These are phyloP conservation scores for Invenusta paracnida DNA, from an alignment of 2,888 invertebrate genomes.

Conservation along the genomic window DNA sequence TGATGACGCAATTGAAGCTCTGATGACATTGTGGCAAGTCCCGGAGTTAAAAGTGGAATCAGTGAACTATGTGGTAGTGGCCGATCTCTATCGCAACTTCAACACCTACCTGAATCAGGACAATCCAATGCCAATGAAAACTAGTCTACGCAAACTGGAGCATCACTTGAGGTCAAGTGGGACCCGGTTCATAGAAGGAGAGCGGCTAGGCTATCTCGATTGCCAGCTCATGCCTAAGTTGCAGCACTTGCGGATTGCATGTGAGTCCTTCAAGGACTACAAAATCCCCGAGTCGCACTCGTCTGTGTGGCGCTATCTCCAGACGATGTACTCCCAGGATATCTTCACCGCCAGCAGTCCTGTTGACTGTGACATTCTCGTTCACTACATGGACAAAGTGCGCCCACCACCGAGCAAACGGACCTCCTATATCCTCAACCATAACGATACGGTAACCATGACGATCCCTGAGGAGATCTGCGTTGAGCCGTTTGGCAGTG, in stretches of 20 bases:
- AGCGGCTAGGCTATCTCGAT: slow-evolving; percentile 97
- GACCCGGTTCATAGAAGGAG: slow-evolving; percentile 81
- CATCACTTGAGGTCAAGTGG: slow-evolving; percentile 56
- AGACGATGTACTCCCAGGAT: slow-evolving; percentile 93
- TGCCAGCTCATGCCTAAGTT: slow-evolving; percentile 96
- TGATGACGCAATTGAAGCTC: slow-evolving; percentile 56
- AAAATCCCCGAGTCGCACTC: slow-evolving; percentile 69
- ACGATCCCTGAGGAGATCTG: neutral
- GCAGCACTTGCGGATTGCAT: slow-evolving; percentile 96
- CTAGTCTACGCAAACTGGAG: slow-evolving; percentile 62
- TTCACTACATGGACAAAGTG: slow-evolving; percentile 71
- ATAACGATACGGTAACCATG: neutral
- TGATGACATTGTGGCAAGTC: slow-evolving; percentile 55
- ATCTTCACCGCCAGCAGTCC: slow-evolving; percentile 97
- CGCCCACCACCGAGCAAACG: neutral
- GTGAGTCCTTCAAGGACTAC: slow-evolving; percentile 64
- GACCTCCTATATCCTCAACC: neutral
- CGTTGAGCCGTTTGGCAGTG: too few species aligned
- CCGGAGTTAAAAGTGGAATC: slow-evolving; percentile 49
- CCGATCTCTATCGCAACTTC: slow-evolving; percentile 80
- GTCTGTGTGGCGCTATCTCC: slow-evolving; percentile 92
- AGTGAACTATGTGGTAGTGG: slow-evolving; percentile 68
- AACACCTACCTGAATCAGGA: slow-evolving; percentile 62
- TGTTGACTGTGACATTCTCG: slow-evolving; percentile 97
- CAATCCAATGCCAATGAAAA: slow-evolving; percentile 50